These are phyloP conservation scores for Phycodurus eques DNA, from an alignment of 2,113 vertebrate species.

Conservation along the genomic window DNA sequence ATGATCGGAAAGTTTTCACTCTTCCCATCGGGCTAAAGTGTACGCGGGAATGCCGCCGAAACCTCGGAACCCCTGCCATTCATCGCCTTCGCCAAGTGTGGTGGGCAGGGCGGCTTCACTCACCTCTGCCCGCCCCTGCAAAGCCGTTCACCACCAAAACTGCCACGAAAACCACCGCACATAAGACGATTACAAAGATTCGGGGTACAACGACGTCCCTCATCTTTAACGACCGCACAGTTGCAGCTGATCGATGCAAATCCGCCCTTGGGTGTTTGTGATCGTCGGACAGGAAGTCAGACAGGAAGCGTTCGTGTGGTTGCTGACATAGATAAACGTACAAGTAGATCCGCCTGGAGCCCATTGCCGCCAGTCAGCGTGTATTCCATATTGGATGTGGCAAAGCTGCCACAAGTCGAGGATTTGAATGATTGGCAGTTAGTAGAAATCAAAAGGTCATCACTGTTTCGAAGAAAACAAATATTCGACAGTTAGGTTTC, in stretches of 20 bases:
- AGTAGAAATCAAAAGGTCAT: too few relatives aligned
- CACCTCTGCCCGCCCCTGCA: constrained; percentile 63
- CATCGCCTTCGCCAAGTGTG: neutral
- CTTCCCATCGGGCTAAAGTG: too few relatives aligned
- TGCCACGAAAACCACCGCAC: constrained; percentile 27
- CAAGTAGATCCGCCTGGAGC: too few relatives aligned
- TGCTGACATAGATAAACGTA: neutral
- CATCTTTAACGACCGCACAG: constrained; percentile 14
- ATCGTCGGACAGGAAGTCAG: neutral
- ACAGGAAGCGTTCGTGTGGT: neutral
- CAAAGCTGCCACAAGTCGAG: neutral
- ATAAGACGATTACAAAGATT: constrained; percentile 13
- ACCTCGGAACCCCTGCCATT: neutral
- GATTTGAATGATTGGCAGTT: too few relatives aligned
- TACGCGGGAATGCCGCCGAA: neutral
- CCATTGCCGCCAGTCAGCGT: neutral
- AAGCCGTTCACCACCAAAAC: constrained; percentile 53
- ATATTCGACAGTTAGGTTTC: too few relatives aligned
- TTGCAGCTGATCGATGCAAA: neutral
- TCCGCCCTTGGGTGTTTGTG: neutral
- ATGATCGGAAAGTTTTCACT: too few relatives aligned
- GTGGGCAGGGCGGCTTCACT: neutral
- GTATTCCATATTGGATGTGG: neutral
- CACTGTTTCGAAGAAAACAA: too few relatives aligned
- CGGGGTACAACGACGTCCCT: constrained; percentile 20